Evolutionary conservation across 92 coral and sea anemone genomes (phyloP).

Genomic region (Actinostola sp.): DNA sequence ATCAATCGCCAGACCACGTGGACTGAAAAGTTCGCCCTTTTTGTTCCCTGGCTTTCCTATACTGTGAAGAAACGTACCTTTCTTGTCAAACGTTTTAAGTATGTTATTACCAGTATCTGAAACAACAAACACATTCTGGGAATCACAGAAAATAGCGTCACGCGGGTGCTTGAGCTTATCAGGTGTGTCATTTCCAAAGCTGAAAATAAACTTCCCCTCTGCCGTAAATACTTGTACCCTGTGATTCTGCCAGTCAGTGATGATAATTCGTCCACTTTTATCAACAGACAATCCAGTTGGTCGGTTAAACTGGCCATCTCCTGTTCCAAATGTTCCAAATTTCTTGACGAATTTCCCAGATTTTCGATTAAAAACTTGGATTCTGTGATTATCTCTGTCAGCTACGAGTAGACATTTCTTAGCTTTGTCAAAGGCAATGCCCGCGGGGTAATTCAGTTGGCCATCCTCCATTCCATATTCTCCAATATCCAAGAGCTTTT

Average conservation of each 20-base stretch:
- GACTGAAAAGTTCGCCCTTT: constrained; percentile 83
- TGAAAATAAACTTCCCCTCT: constrained; percentile 74
- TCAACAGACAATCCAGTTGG: constrained; percentile 78
- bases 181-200: constrained; percentile 63
- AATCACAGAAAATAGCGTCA: constrained; percentile 67
- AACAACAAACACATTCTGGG: constrained; percentile 68
- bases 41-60: constrained; percentile 81
- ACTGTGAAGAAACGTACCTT: constrained; percentile 65
- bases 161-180: constrained; percentile 80
- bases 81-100: constrained; percentile 74
- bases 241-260: constrained; percentile 91
- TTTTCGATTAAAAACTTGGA: constrained; percentile 72
- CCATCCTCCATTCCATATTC: constrained; percentile 69
- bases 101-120: constrained; percentile 88
- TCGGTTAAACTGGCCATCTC: constrained; percentile 77
- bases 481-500: constrained; percentile 72
- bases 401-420: constrained; percentile 78
- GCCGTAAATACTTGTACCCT: constrained; percentile 76
- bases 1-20: constrained; percentile 76
- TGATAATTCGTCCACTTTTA: constrained; percentile 65
- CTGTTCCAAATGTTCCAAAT: constrained; percentile 69
- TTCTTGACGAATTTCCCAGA: constrained; percentile 76
- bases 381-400: constrained; percentile 81
- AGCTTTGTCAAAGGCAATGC: constrained; percentile 80
- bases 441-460: constrained; percentile 76